phyloP scores from a whole-genome alignment of 2,113 vertebrate genomes.

The Nettapus auritus region DNA sequence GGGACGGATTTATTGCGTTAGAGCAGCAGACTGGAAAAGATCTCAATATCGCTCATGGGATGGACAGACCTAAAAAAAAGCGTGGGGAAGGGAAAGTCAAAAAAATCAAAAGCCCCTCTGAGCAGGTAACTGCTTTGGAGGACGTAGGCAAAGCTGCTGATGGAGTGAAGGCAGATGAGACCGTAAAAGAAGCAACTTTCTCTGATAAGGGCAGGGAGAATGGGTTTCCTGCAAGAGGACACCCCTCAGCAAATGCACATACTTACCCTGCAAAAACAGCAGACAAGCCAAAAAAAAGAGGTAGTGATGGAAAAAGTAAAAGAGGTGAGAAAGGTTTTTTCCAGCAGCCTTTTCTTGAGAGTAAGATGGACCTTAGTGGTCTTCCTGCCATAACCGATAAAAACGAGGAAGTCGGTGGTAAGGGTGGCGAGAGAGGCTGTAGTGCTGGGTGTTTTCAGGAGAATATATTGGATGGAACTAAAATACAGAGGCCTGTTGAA shows the following conservation, averaged over 20 bases:
- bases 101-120: background rate
- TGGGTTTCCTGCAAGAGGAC: background rate
- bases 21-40: conserved; percentile 8
- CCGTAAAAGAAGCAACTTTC: background rate
- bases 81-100: conserved; percentile 57
- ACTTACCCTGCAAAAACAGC: background rate
- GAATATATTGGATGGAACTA: accelerated
- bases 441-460: background rate
- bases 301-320: conserved; percentile 52
- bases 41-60: background rate
- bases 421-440: background rate
- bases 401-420: background rate
- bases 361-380: background rate
- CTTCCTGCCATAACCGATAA: background rate
- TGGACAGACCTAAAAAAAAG: conserved; percentile 53
- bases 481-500: accelerated
- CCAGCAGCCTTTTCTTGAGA: conserved; percentile 1
- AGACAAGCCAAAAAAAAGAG: conserved; percentile 52
- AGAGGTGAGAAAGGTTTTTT: conserved; percentile 40
- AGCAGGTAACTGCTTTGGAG: conserved; percentile 10
- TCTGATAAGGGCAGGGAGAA: background rate
- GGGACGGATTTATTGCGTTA: accelerated
- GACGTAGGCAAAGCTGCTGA: background rate
- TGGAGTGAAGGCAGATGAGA: background rate
- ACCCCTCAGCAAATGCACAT: background rate